Percentiles rank a stretch among this genome's conserved stretches.
phyloP scores from a whole-genome alignment of 2,113 vertebrate genomes.

The Psittacara wagleri region DNA sequence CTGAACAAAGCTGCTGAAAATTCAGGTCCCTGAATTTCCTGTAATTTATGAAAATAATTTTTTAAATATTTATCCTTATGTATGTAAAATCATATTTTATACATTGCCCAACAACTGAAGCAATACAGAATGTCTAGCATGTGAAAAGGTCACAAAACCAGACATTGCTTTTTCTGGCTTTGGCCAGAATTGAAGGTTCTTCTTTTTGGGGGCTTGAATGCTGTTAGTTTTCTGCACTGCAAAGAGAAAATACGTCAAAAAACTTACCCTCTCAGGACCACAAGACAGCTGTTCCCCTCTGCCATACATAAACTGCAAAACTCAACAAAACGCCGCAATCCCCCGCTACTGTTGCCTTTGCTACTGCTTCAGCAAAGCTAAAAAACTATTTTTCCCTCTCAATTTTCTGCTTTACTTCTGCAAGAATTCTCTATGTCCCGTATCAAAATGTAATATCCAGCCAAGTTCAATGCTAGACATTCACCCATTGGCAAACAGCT shows the following conservation, averaged over 20 bases:
- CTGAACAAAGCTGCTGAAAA: neutral
- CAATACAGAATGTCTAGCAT: neutral
- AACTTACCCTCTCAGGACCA: neutral
- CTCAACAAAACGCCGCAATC: neutral
- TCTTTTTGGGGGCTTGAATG: neutral
- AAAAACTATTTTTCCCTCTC: neutral
- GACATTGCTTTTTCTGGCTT: neutral
- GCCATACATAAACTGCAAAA: neutral
- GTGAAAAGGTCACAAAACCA: neutral
- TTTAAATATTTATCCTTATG: neutral
- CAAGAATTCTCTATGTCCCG: neutral
- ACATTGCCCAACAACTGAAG: neutral
- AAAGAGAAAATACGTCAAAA: neutral
- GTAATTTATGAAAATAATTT: neutral
- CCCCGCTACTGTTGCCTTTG: neutral
- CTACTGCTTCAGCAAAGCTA: neutral
- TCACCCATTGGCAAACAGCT: neutral
- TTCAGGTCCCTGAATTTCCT: neutral
- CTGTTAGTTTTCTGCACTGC: neutral
- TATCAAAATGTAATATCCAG: neutral
- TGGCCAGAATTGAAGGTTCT: slow-evolving; percentile 4
- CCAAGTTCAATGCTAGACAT: neutral
- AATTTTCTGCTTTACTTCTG: neutral
- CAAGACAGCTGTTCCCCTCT: slow-evolving; percentile 8
- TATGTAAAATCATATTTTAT: neutral